Evolutionary conservation across 2,888 invertebrate species (phyloP), one percentile per base, ranked within the genome.

Genomic region (Chouioia cunea): DNA sequence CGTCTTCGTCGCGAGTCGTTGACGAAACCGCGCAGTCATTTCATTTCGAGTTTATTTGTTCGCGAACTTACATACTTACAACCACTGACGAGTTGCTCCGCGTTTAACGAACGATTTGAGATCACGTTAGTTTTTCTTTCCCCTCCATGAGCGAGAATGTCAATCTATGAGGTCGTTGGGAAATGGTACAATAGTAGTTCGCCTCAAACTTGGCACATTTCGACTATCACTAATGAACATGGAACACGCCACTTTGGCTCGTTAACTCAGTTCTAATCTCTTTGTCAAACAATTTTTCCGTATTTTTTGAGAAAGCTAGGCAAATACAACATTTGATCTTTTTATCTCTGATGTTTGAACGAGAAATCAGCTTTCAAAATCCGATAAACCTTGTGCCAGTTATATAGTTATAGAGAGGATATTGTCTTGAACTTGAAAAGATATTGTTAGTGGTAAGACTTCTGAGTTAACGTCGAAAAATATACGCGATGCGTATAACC

Each of bases 191-290:
- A 16, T 60, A 22, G n/a, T n/a, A 2, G 10, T 18, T 22, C 20
- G 22, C 22, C 22, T 54, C 46, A 20, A 53, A 3, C 54, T 64
- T 46, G 44, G 46, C 10, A 46, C 23, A 54, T 53, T 54, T 54
- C 46, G 16, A 63, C n/a, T n/a, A n/a, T n/a, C n/a, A 53, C 16
- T 53, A 18, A 63, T 52, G 50, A 16, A 4, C 14, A 12, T 14
- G 53, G 20, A 46, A 53, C 63, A 64, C 46, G 63, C 63, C 4
- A 64, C 22, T 53, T 22, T 53, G 44, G 27, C n/a, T 16, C 56
- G 18, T n/a, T n/a, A n/a, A n/a, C n/a, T n/a, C n/a, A 56, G 43
- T 56, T 36, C 12, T 54, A 36, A 36, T 18, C 44, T 22, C 15
- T 63, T 18, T 20, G 27, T 54, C 54, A 4, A 46, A 36, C 36